These are phyloP conservation scores for Ctenosaura bakeri DNA, from an alignment of 2,797 vertebrate species.

Conservation along the genomic window DNA sequence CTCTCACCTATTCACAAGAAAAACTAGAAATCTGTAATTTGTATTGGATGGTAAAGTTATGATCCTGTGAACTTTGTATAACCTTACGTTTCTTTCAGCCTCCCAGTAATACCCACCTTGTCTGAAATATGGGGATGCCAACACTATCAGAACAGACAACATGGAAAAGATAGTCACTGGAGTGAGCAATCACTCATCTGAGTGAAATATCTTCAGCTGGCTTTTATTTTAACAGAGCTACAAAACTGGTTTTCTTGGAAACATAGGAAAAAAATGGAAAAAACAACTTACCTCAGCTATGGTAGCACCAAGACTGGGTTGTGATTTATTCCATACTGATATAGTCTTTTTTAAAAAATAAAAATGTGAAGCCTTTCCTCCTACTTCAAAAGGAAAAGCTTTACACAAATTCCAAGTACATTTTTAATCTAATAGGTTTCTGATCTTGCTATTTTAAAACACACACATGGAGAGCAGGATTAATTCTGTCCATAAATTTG, in stretches of 20 bases:
- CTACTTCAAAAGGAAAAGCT: conserved; percentile 45
- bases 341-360: not conserved
- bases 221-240: not conserved
- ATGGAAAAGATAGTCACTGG: not conserved
- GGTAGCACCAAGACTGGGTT: not conserved
- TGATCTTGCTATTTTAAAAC: conserved; percentile 32
- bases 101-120: not conserved
- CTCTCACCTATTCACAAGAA: not conserved
- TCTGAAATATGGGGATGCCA: not conserved
- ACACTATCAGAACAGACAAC: not conserved
- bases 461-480: not conserved
- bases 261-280: not conserved
- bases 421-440: conserved; percentile 39
- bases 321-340: not conserved
- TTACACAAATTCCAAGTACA: conserved; percentile 51
- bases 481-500: not conserved
- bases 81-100: not conserved
- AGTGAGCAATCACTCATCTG: not conserved
- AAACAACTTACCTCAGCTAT: not conserved
- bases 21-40: not conserved
- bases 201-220: not conserved
- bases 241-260: not conserved
- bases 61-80: not conserved
- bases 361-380: not conserved
- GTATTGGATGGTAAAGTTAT: not conserved